Conservation (phyloP, 2,113 vertebrate species). For the Pithys albifrons region DNA sequence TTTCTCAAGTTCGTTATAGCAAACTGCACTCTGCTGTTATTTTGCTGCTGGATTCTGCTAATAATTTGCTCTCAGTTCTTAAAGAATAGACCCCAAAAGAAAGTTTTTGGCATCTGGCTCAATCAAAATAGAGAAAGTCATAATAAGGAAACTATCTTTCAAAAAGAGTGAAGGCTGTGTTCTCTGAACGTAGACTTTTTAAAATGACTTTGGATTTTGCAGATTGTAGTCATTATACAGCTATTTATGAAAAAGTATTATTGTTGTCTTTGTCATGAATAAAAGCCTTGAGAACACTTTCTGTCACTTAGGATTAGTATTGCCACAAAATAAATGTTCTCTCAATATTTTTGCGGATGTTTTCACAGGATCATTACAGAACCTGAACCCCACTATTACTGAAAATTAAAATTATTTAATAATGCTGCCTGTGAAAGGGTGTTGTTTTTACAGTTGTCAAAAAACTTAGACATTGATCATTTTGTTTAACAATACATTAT, state of each 20-base stretch:
- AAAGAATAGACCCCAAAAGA: conserved; percentile 32
- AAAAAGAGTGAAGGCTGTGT: conserved; percentile 18
- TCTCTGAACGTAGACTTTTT: conserved; percentile 50
- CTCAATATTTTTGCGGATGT: not conserved
- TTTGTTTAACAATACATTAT: conserved; percentile 19
- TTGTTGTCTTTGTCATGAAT: conserved; percentile 43
- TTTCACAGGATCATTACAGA: conserved; percentile 14
- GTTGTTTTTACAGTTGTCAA: conserved; percentile 31
- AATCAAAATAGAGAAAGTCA: conserved; percentile 42
- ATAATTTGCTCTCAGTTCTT: conserved; percentile 19
- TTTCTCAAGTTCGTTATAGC: conserved; percentile 1
- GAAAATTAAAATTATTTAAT: conserved; percentile 52
- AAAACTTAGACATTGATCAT: conserved; percentile 3
- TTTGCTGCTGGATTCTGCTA: conserved; percentile 18
- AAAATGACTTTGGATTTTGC: conserved; percentile 37
- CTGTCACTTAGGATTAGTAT: conserved; percentile 46
- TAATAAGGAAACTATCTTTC: conserved; percentile 36
- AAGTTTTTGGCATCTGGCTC: conserved; percentile 26
- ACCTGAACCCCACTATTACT: conserved; percentile 3
- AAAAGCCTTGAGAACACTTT: conserved; percentile 34
- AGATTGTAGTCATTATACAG: conserved; percentile 38
- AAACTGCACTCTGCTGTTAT: not conserved
- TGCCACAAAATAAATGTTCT: conserved; percentile 32
- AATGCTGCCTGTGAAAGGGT: not conserved
- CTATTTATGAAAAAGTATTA: conserved; percentile 48